Evolutionary conservation across 2,888 invertebrate genomes (phyloP), one percentile per base, ranked within the genome.

Genomic region (Girardia tigrina): DNA sequence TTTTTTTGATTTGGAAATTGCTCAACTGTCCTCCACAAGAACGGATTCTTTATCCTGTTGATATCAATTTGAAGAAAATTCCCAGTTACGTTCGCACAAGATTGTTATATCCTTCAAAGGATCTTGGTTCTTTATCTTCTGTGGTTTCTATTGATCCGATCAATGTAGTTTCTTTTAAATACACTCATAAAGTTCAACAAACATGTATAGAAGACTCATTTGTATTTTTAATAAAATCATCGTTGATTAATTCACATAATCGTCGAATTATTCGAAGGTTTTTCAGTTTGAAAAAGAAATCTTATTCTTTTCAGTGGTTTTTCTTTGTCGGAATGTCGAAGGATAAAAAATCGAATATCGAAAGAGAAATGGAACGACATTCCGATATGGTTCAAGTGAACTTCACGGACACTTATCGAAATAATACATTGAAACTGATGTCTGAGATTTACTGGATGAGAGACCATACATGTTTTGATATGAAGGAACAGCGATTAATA

Each of bases 391-490:
- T 56, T 56, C 56, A 56, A 4, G 56, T 56, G 56, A 23, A 56
- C 4, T 56, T 56, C n/a, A 4, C 23, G n/a, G 56, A 56, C n/a
- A 4, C 6, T n/a, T 56, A 56, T 56, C 56, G n/a, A 8, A 56
- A 56, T n/a, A 56, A 56, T 23, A 56, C 56, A 23, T 56, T 56
- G 56, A 56, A 56, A 56, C n/a, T 56, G 4, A 56, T 56, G 56
- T 4, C 56, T n/a, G 56, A 56, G n/a, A 56, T 56, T 2, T 8
- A 20, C 23, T 56, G 56, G 56, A 56, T 16, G 23, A 4, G 56
- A 2, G 56, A 56, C 23, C 4, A 56, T 56, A 12, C n/a, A 2
- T 56, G 56, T n/a, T 12, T 12, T 12, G 56, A 4, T 20, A 2
- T 56, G n/a, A n/a, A 56, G 6, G n/a, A n/a, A 23, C 56, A 16